A percentile compares a stretch with the other conserved stretches of the same genome.
Evolutionary conservation across 2,797 vertebrate species (phyloP).

Genomic region (Ctenosaura bakeri): DNA sequence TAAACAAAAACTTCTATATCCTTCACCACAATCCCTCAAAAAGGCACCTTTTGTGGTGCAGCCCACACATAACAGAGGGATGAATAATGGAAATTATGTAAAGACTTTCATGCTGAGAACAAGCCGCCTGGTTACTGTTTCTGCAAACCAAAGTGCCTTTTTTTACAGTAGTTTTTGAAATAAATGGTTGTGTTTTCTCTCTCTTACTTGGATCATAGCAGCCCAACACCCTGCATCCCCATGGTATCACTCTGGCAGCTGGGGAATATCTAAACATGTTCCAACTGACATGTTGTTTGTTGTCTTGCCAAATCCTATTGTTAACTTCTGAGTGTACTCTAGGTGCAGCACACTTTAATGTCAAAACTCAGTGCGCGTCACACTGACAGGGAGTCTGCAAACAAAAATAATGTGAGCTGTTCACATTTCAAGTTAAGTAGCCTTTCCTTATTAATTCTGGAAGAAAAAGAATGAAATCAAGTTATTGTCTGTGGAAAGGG

Average conservation of each 20-base stretch:
- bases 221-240: not conserved
- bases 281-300: constrained; percentile 45
- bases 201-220: constrained; percentile 32
- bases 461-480: constrained; percentile 32
- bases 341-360: constrained; percentile 40
- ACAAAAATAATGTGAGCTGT: constrained; percentile 35
- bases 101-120: not conserved
- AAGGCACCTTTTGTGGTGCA: not conserved
- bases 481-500: not conserved
- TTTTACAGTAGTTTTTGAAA: constrained; percentile 28
- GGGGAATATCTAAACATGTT: constrained; percentile 35
- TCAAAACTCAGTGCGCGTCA: constrained; percentile 30
- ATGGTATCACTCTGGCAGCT: constrained; percentile 47
- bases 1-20: not conserved
- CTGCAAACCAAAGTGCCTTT: constrained; percentile 39
- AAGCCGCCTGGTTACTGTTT: not conserved
- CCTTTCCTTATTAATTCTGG: constrained; percentile 25
- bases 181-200: not conserved
- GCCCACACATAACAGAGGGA: not conserved
- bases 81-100: not conserved
- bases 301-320: constrained; percentile 37
- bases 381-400: constrained; percentile 31
- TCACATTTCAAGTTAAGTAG: constrained; percentile 26
- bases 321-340: constrained; percentile 40
- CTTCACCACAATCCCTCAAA: not conserved